Conservation (phyloP, 2,888 invertebrate species). For the Cenopis cana region DNA sequence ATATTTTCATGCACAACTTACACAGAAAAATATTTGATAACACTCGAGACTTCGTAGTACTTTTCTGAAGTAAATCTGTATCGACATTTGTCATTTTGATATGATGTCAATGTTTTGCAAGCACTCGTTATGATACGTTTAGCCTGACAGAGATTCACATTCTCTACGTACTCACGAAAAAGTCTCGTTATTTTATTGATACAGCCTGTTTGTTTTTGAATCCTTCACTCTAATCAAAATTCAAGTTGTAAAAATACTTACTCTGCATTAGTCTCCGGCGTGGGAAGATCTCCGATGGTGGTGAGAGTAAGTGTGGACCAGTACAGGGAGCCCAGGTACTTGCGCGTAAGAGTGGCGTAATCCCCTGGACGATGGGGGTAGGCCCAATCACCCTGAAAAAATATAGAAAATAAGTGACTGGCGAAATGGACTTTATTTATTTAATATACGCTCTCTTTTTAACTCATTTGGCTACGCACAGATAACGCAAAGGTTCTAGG, state of each 20-base stretch:
- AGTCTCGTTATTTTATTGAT: not conserved
- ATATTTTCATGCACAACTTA: not conserved
- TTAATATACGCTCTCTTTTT: too few species aligned
- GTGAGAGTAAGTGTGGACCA: constrained; percentile 98
- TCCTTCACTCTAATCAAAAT: not conserved
- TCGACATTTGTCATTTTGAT: too few species aligned
- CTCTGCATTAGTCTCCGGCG: constrained; percentile 98
- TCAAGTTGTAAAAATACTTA: constrained; percentile 87
- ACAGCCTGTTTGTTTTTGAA: not conserved
- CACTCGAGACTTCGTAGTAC: not conserved
- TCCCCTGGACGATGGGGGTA: constrained; percentile 95
- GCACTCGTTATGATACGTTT: not conserved
- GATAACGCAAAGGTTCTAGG: too few species aligned
- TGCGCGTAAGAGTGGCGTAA: constrained; percentile 95
- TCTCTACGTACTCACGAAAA: not conserved
- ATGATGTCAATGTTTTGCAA: not conserved
- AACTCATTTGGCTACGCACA: too few species aligned
- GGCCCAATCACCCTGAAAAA: constrained; percentile 93
- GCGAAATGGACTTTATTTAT: too few species aligned
- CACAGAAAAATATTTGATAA: not conserved
- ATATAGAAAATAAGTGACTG: not conserved
- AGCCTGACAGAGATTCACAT: not conserved
- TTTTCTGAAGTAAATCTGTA: not conserved
- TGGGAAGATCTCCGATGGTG: constrained; percentile 97
- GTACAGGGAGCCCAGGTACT: constrained; percentile 97